Base-by-base conservation (phyloP, 2,797 vertebrate genomes). In the Megalops cyprinoides region DNA sequence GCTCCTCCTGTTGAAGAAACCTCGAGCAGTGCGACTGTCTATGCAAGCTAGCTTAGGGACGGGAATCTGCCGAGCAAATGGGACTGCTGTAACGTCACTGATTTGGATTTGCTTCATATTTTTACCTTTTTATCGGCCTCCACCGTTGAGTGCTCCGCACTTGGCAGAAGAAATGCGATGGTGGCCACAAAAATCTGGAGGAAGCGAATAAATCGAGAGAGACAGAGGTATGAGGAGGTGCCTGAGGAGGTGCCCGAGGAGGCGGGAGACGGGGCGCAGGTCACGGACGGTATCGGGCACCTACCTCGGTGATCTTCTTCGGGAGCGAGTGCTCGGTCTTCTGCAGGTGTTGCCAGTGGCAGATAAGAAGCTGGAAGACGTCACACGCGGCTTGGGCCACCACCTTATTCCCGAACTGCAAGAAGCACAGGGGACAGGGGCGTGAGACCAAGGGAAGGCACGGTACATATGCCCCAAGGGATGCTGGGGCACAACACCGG, bases 151-250 rank as follows among this genome's bases (percentile, higher is more conserved):
- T 97, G 95, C 79, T 99, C 98, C 0, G 98, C 96, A 84, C 96
- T 96, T 0, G 98, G 98, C 92, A 99, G 92, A 86, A 99, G 97
- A 91, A 98, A 99, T 14, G 96, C 95, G 84, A 98, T 96, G 84
- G 98, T 99, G 88, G 97, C 97, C 92, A 99, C 97, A 73, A 99
- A 98, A 90, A 99, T 98, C 98, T 99, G 88, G 1, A 84, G n/a
- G n/a, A n/a, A n/a, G n/a, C n/a, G n/a, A n/a, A n/a, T n/a, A n/a
- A n/a, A n/a, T n/a, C n/a, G n/a, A 31, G 77, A 87, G 89, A 91
- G 91, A 91, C 65, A 75, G 37, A 46, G 34, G 2, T 56, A 46
- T 83, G 56, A 77, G 48, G 2, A 10, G 8, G 1, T 25, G 46
- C 28, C n/a, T 10, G 28, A 18, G 77, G 83, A 23, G 46, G 37